Evolutionary conservation across 2,113 vertebrate species (phyloP), one percentile per base, ranked within the genome.

Genomic region (Felis catus): DNA sequence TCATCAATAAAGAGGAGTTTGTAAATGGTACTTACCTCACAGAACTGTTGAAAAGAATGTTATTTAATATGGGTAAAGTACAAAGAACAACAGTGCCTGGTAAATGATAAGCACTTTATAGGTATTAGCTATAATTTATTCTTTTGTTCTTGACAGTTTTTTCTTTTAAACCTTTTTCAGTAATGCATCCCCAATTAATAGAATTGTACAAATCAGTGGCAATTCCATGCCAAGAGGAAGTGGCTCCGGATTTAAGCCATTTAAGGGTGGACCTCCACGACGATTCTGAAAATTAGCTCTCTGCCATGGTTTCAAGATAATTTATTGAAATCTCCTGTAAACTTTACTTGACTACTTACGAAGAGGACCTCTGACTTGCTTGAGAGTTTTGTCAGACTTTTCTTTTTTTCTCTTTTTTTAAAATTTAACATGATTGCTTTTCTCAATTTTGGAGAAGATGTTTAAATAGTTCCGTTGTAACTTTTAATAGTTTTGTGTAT

Each of bases 141-240:
- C 23, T 82, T n/a, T 14, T 70, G 12, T 85, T 85, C 90, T 96
- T 97, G 82, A 97, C 63, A 0, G 36, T 97, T 91, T 74, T 98
- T 84, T 86, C 36, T 85, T 98, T 96, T 96, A 95, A 98, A 92
- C 92, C 76, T 98, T 98, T 98, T 98, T 87, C 97, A 99, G 99
- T 98, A 99, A 99, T 97, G 99, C 99, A 1, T 99, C 99, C 87
- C 99, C 99, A 96, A 99, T 99, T 97, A 99, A 99, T 98, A 99
- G 99, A 98, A 99, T 99, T 98, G 99, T 99, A 98, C 99, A 99
- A 98, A 99, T 99, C 98, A 99, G 99, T 95, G 99, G 99, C 98
- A 99, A 98, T 98, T 99, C 99, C 96, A 98, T 99, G 98, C 98
- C 99, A 82, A 99, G 99, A 83, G 99, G 99, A 98, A 99, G 99